Evolutionary conservation across 2,113 vertebrate species (phyloP).

Genomic region (Burhinus oedicnemus): DNA sequence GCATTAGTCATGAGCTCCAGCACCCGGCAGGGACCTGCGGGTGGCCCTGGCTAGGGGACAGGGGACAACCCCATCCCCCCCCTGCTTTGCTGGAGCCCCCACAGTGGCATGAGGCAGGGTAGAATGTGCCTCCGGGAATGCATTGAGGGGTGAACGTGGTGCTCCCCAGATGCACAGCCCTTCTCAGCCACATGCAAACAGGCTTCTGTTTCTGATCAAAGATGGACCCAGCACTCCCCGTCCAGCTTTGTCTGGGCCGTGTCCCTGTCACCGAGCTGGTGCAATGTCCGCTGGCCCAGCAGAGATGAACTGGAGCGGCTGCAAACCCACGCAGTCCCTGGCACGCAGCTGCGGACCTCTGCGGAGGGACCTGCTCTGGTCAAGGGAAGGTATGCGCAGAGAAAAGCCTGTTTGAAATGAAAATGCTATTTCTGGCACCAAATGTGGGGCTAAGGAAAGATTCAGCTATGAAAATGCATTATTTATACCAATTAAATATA

Average conservation of each 20-base stretch:
- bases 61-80: not conserved
- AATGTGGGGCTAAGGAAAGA: not conserved
- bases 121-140: not conserved
- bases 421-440: not conserved
- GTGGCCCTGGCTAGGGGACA: not conserved
- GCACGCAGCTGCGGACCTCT: not conserved
- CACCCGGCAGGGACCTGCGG: not conserved
- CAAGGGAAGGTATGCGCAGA: rapidly evolving
- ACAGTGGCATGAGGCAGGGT: rapidly evolving
- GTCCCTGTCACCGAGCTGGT: not conserved
- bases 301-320: not conserved
- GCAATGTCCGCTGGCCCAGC: rapidly evolving
- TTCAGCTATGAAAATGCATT: not conserved
- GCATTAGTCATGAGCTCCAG: not conserved
- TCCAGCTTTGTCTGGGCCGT: not conserved
- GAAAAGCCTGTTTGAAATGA: not conserved
- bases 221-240: not conserved
- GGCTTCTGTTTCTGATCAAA: not conserved
- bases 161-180: not conserved
- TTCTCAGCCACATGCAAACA: rapidly evolving
- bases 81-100: not conserved
- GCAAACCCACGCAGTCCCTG: not conserved
- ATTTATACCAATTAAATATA: not conserved
- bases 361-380: not conserved
- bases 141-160: not conserved